A percentile compares a stretch with the other conserved stretches of the same genome.
Conservation (phyloP, 2,113 vertebrate genomes). For the Alethe diademata region DNA sequence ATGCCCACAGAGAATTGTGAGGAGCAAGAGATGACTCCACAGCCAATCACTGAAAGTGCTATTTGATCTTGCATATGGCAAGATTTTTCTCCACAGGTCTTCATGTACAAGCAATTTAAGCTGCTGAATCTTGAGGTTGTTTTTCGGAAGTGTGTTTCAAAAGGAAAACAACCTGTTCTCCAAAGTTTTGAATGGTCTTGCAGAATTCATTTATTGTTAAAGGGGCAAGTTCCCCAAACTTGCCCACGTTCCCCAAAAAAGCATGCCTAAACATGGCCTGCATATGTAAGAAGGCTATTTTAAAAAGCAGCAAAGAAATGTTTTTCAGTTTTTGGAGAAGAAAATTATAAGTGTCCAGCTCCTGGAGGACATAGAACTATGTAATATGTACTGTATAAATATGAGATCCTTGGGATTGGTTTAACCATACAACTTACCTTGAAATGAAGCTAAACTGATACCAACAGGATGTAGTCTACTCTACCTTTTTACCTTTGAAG, state of each 20-base stretch:
- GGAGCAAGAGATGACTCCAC: slow-evolving; percentile 27
- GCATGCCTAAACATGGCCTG: background rate
- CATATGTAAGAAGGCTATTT: background rate
- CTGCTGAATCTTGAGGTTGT: background rate
- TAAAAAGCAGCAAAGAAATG: background rate
- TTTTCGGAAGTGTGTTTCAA: background rate
- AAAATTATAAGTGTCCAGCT: background rate
- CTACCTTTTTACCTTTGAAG: background rate
- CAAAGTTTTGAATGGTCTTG: background rate
- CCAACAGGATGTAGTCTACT: background rate
- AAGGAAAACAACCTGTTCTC: background rate
- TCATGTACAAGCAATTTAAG: background rate
- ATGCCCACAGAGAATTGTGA: slow-evolving; percentile 21
- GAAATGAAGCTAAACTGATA: background rate
- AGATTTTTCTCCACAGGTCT: background rate
- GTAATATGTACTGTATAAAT: background rate
- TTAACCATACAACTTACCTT: background rate
- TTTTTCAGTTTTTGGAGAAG: background rate
- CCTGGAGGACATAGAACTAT: background rate
- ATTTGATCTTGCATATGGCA: slow-evolving; percentile 39
- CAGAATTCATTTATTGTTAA: background rate
- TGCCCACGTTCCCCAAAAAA: background rate
- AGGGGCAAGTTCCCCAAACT: background rate
- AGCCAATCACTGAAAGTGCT: slow-evolving; percentile 51
- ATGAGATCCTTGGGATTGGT: background rate